Base-by-base conservation (phyloP, 2,888 invertebrate genomes). In the Nemotelus pantherinus region DNA sequence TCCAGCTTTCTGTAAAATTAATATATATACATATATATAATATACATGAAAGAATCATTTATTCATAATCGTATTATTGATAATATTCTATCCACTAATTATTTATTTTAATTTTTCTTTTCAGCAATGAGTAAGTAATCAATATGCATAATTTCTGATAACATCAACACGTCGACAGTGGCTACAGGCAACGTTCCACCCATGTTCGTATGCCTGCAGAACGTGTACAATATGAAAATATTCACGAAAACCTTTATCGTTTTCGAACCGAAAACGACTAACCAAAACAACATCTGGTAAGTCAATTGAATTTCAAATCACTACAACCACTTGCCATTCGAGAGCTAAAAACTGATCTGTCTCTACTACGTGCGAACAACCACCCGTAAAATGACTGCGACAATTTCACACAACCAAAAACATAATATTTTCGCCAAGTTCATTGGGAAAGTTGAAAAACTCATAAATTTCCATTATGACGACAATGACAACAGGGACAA, bases 111-210 rank as follows among this genome's bases (percentile, higher is more conserved):
- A 25, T 48, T 43, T 76, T 57, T 58, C 9, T 76, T 76, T 76
- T 68, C 68, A 76, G 76, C 58, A 39, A 67, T 68, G 76, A 76
- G 76, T 76, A 67, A 76, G 76, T 76, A 76, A 25, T 25, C 25
- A 25, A 25, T 25, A 25, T 25, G 25, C 25, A 25, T 25, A 25
- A 25, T 25, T 25, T 25, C 25, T 25, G 25, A 25, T 25, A 25
- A 25, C 25, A 25, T 25, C 25, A 25, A 25, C 1, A 25, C 25
- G 25, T 25, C 25, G 25, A 25, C 25, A 25, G 25, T 25, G 25
- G 25, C 25, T 25, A 25, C 25, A 25, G 25, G 25, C 25, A 25
- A 25, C 25, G 25, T 25, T 25, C 25, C 25, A 25, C 25, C 25
- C 25, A 25, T 25, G 25, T 25, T 25, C 25, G 25, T 25, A 25